Base-by-base conservation (phyloP, 2,797 vertebrate genomes). In the Pempheris klunzingeri region DNA sequence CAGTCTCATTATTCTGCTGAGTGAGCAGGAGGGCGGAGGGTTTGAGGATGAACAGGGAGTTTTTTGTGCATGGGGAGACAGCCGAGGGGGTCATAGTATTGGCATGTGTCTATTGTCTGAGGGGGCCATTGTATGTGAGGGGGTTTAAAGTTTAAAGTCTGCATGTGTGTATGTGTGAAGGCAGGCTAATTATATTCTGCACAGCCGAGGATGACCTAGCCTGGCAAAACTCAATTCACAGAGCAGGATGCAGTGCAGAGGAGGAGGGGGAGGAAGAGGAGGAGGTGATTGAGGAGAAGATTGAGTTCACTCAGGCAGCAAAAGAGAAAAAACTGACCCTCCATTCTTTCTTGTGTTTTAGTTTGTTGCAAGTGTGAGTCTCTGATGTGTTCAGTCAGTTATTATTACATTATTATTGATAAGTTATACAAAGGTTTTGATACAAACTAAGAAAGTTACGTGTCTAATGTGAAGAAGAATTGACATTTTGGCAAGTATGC, bases 81-180 rank as follows among this genome's bases (percentile, higher is more conserved):
- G 70, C 84, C 3, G 10, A 76, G 74, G 82, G 88, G 90, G 83
- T 90, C 76, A 87, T 24, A 83, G 78, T 83, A 88, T 81, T 82
- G 93, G 93, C 94, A 95, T 95, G 94, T 91, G 94, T 91, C 93
- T 91, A 92, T 95, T 95, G 93, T 94, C 74, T 81, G 62, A 55
- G 57, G 39, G 32, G 64, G 60, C 71, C 69, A 83, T 92, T 92
- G 89, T 92, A 52, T 74, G 13, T 24, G 41, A 52, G 41, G 78
- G 84, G 80, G 78, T 84, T 91, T 90, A 90, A 92, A 88, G 74
- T 90, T 91, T 90, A 84, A 92, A 92, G 80, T 91, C 80, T 87
- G 38, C 69, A 17, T 91, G 50, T 78, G 66, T 55, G 78, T 86
- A 43, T 85, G 79, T 78, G 87, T 83, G 80, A 47, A 71, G 79